Conservation (phyloP, 2,888 invertebrate species). For the Venusia cambrica region DNA sequence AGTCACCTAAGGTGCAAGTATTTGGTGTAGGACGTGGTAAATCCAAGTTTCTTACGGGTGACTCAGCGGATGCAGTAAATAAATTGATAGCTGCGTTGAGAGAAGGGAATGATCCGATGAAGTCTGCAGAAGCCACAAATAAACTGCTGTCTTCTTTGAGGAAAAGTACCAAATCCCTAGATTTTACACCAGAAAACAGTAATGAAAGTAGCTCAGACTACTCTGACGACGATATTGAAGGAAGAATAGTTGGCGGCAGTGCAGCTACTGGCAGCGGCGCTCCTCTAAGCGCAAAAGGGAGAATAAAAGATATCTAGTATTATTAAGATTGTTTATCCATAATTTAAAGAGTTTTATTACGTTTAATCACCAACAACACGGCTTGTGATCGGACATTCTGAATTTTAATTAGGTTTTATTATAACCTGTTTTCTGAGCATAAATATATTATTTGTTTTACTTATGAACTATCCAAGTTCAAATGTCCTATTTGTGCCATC, state of each 20-base stretch:
- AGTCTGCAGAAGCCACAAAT: slow-evolving; percentile 3
- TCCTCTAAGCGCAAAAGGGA: slow-evolving; percentile 54
- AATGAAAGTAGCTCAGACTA: too few species aligned
- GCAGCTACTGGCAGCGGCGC: slow-evolving; percentile 62
- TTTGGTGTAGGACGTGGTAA: background rate
- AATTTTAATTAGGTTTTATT: slow-evolving; percentile 5
- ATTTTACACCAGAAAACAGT: slow-evolving; percentile 1
- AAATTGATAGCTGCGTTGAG: slow-evolving; percentile 1
- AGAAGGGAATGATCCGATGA: background rate
- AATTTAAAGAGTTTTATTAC: slow-evolving; percentile 4
- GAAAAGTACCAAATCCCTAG: background rate
- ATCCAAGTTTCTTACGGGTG: background rate
- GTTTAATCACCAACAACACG: slow-evolving; percentile 22
- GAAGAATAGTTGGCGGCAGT: slow-evolving; percentile 56
- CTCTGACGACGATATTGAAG: slow-evolving; percentile 19
- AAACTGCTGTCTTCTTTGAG: slow-evolving; percentile 3
- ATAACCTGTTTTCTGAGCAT: slow-evolving; percentile 16
- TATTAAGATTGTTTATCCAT: background rate
- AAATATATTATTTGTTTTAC: slow-evolving; percentile 1
- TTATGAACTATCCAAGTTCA: background rate
- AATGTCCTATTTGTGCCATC: slow-evolving; percentile 5
- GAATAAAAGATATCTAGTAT: slow-evolving; percentile 26
- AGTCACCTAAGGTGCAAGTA: background rate
- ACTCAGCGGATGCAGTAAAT: background rate
- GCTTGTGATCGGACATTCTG: slow-evolving; percentile 24